These are phyloP conservation scores for Deroptyus accipitrinus DNA, from an alignment of 2,113 vertebrate genomes.

Conservation along the genomic window DNA sequence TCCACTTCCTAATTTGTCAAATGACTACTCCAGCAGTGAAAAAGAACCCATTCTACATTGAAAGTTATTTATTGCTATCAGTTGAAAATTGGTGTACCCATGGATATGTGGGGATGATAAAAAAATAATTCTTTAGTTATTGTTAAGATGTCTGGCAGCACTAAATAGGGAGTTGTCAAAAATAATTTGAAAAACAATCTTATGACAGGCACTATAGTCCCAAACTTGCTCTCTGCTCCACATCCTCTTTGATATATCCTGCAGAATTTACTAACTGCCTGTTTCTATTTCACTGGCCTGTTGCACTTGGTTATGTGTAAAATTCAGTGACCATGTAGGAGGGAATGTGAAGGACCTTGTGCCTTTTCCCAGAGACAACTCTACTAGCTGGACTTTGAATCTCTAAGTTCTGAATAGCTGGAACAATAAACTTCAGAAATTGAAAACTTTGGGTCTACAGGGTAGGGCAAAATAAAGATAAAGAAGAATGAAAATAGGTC, in stretches of 20 bases:
- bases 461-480: background rate
- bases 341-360: background rate
- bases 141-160: background rate
- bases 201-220: background rate
- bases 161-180: background rate
- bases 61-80: slow-evolving; percentile 17
- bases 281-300: background rate
- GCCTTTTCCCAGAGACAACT: background rate
- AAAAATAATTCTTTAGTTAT: background rate
- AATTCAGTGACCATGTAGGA: background rate
- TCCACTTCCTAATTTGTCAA: background rate
- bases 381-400: background rate
- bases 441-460: background rate
- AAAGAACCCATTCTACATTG: background rate
- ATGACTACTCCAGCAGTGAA: background rate
- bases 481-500: background rate
- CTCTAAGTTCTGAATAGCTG: background rate
- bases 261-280: background rate
- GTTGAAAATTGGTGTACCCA: slow-evolving; percentile 17
- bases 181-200: background rate
- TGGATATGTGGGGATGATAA: background rate
- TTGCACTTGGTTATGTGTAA: background rate
- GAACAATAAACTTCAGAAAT: background rate
- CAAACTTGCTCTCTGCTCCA: background rate
- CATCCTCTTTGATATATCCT: background rate